Evolutionary conservation across 1,140 invertebrate genomes (phyloP).

Genomic region (Myzus persicae): DNA sequence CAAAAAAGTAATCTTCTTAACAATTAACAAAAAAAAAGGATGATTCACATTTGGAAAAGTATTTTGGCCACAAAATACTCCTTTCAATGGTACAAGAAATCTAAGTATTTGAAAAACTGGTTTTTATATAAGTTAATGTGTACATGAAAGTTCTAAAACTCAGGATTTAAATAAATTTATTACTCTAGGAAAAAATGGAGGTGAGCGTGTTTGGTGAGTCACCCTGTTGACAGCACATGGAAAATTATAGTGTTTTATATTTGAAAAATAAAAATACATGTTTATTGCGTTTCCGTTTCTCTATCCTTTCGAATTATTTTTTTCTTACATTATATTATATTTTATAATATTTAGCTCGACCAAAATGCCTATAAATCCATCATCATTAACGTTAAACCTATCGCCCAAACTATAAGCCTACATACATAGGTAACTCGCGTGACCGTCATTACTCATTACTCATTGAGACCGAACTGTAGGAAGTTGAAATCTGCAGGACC

Average conservation of each 20-base stretch:
- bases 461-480: conserved; percentile 3
- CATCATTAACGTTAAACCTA: not conserved
- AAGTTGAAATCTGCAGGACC: conserved; percentile 23
- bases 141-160: not conserved
- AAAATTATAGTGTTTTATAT: not conserved
- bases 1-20: too few relatives aligned
- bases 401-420: not conserved
- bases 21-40: too few relatives aligned
- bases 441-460: not conserved
- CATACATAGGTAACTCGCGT: not conserved
- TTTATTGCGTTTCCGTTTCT: not conserved
- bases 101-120: not conserved
- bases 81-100: not conserved
- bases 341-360: not conserved
- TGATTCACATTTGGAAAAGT: too few relatives aligned
- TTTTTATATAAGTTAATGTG: not conserved
- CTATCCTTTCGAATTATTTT: not conserved
- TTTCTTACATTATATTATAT: not conserved
- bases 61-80: not conserved
- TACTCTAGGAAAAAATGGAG: not conserved
- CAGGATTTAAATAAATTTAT: not conserved
- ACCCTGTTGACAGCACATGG: too few relatives aligned
- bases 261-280: not conserved
- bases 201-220: not conserved
- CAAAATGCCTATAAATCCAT: not conserved